Percentiles rank a stretch among this genome's conserved stretches.
These are phyloP conservation scores for Balearica regulorum DNA, from an alignment of 2,797 vertebrate genomes.

Conservation along the genomic window DNA sequence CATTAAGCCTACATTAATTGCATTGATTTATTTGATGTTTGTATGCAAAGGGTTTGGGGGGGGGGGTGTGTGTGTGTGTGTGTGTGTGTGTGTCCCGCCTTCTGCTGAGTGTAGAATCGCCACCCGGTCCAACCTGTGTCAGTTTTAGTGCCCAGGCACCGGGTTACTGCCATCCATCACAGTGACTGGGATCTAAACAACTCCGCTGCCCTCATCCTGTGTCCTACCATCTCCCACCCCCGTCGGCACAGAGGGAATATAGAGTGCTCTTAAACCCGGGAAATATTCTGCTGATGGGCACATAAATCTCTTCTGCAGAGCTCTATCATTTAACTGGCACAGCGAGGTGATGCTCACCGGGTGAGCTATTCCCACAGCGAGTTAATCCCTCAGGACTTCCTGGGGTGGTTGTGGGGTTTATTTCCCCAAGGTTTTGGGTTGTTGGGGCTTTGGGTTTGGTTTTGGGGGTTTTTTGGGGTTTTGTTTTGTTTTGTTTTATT, in stretches of 20 bases:
- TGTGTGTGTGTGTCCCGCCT: background rate
- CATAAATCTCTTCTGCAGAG: background rate
- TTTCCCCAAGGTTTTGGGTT: background rate
- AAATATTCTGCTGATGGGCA: background rate
- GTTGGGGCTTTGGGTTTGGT: too few relatives aligned
- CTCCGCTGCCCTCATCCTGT: background rate
- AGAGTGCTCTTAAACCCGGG: background rate
- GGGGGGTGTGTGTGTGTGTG: too few relatives aligned
- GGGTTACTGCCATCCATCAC: background rate
- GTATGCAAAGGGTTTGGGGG: background rate
- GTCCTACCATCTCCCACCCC: background rate
- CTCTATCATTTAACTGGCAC: background rate
- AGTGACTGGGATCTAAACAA: background rate
- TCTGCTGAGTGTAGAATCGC: background rate
- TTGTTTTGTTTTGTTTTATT: too few relatives aligned
- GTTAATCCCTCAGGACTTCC: background rate
- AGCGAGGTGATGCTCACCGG: background rate
- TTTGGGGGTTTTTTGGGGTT: too few relatives aligned
- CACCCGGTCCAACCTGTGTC: background rate
- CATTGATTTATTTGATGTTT: background rate
- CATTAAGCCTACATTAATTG: background rate
- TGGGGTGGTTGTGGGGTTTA: background rate
- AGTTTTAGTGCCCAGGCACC: background rate
- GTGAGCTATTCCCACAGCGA: background rate
- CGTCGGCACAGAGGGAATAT: background rate